Base-by-base conservation (phyloP, 2,888 invertebrate species). In the Drosophila antonietae region DNA sequence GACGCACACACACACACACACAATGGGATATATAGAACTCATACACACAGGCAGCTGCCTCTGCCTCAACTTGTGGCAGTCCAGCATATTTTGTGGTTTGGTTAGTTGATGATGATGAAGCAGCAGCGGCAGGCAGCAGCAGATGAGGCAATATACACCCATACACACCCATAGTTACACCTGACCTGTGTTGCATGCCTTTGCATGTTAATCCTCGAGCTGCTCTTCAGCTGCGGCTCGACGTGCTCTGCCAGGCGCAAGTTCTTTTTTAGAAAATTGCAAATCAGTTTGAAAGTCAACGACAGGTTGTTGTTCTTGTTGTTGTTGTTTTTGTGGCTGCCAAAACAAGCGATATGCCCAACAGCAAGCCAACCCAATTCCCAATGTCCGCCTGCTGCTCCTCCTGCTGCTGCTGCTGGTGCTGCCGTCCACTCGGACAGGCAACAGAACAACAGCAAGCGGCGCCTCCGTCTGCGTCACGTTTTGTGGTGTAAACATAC, bases 201-300 rank as follows among this genome's bases (percentile, higher is more conserved):
- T 51, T 68, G 76, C 77, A 70, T 64, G 76, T 62, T 80, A 75
- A 80, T 70, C 60, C 80, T 39, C 70, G 37, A 66, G 46, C 78
- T 63, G 62, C 69, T 49, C 41, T 20, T 52, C 51, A 37, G 44
- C 31, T 44, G 62, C 15, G 52, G 20, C 44, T 57, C 49, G 33
- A 46, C 46, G 39, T 44, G 51, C 57, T 44, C 58, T 66, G 46
- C 68, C 73, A 69, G 41, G 47, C 80, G 61, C 70, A 77, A 78
- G 73, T 72, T 86, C 78, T 86, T 88, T 88, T 88, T 88, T 88
- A 83, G 80, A 79, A 86, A 86, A 86, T 90, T 85, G 90, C 88
- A 86, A 86, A 86, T 86, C 89, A 86, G 86, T 90, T 86, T 83
- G 78, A 80, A 86, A 90, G 78, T 78, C 88, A 88, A 73, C 83